Percentiles rank a stretch among this genome's conserved stretches.
Evolutionary conservation across 2,888 invertebrate species (phyloP).

Genomic region (Patella pellucida): DNA sequence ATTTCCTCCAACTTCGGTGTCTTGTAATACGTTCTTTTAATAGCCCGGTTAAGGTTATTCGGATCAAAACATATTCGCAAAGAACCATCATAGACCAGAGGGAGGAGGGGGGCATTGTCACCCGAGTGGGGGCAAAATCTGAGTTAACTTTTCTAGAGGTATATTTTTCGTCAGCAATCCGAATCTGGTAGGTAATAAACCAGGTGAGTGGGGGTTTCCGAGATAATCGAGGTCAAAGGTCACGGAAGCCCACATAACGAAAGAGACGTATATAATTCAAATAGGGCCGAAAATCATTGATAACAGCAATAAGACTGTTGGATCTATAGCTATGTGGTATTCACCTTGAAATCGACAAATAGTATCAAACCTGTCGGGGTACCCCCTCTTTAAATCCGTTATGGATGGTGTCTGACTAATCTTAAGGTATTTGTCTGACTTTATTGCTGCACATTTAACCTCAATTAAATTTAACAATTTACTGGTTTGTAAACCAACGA

Average conservation of each 20-base stretch:
- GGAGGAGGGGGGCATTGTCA: too few relatives aligned
- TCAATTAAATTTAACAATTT: neutral
- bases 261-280: too few relatives aligned
- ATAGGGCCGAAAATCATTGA: too few relatives aligned
- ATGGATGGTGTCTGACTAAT: neutral
- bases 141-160: too few relatives aligned
- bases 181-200: too few relatives aligned
- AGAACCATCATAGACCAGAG: neutral
- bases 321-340: neutral
- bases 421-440: neutral
- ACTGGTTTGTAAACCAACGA: neutral
- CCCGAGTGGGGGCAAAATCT: too few relatives aligned
- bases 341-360: neutral
- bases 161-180: too few relatives aligned
- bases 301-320: neutral
- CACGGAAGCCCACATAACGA: too few relatives aligned
- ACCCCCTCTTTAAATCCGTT: neutral
- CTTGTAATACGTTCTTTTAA: neutral
- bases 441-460: neutral
- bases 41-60: neutral
- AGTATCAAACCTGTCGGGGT: neutral
- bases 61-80: neutral
- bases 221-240: too few relatives aligned
- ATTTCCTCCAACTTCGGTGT: neutral
- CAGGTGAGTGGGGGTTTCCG: too few relatives aligned